Conservation (phyloP, 1,140 invertebrate species). For the Hypsibius dujardini region DNA sequence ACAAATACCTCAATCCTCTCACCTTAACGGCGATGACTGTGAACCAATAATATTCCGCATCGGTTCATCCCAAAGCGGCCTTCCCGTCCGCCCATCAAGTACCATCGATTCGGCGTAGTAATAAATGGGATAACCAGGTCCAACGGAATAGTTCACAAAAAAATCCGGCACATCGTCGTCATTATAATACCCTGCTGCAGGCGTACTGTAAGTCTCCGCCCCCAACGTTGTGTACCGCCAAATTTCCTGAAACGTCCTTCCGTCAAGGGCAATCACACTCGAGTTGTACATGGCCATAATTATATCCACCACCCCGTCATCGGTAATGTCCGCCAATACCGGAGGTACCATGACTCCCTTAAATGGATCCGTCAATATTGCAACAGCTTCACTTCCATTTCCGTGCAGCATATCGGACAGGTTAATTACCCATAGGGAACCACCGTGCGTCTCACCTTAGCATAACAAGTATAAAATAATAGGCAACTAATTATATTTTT, state of each 20-base stretch:
- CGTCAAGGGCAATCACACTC: conserved; percentile 52
- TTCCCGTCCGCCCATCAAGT: conserved; percentile 48
- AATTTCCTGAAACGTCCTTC: conserved; percentile 43
- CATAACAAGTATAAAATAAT: too few species aligned
- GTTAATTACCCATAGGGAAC: conserved; percentile 47
- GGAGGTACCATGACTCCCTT: conserved; percentile 45
- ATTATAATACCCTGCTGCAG: conserved; percentile 61
- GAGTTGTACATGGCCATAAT: conserved; percentile 53
- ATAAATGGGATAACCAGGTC: conserved; percentile 53
- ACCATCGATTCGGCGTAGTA: conserved; percentile 54
- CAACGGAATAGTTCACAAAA: conserved; percentile 56
- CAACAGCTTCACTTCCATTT: conserved; percentile 33
- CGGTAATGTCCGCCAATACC: conserved; percentile 53
- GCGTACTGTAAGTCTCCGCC: conserved; percentile 46
- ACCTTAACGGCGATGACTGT: conserved; percentile 46
- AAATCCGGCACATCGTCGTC: conserved; percentile 62
- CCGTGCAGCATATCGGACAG: conserved; percentile 41
- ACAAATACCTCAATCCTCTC: conserved; percentile 42
- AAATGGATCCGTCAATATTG: conserved; percentile 30
- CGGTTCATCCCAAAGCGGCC: conserved; percentile 41
- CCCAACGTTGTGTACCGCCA: conserved; percentile 53
- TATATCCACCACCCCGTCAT: conserved; percentile 53
- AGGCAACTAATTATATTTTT: too few species aligned
- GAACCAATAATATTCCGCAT: conserved; percentile 48
- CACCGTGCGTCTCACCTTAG: conserved; percentile 42